A percentile compares a stretch with the other conserved stretches of the same genome.
Evolutionary conservation across 2,888 invertebrate species (phyloP).

Genomic region (Torymus tubicola): DNA sequence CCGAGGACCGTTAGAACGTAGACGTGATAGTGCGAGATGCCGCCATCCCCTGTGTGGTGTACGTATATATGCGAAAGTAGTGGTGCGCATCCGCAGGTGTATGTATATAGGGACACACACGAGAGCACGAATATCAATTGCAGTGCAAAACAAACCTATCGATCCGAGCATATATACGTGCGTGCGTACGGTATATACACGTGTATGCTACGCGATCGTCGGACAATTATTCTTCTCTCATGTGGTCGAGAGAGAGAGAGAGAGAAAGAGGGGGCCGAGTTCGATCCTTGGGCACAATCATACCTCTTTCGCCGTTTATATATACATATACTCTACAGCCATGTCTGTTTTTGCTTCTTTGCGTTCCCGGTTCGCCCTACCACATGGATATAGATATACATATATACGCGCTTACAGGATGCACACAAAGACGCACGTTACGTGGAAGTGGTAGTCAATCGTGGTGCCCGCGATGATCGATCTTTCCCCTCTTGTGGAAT

Average conservation of each 20-base stretch:
- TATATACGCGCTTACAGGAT: not conserved
- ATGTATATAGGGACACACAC: conserved; percentile 25
- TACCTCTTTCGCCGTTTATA: conserved; percentile 21
- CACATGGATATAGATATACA: not conserved
- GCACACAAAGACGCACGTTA: conserved; percentile 28
- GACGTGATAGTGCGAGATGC: too few relatives aligned
- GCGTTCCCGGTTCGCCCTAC: not conserved
- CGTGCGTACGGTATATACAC: not conserved
- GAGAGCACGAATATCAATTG: conserved; percentile 30
- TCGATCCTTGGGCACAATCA: conserved; percentile 32
- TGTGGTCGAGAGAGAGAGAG: not conserved
- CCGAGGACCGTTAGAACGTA: conserved; percentile 22
- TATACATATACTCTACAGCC: not conserved
- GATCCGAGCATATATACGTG: not conserved
- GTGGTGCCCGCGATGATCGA: conserved; percentile 20
- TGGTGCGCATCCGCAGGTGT: conserved; percentile 3
- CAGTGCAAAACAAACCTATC: conserved; percentile 12
- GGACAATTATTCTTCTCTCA: conserved; percentile 23
- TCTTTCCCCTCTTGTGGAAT: conserved; percentile 17
- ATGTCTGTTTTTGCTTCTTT: conserved; percentile 9
- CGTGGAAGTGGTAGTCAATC: conserved; percentile 47
- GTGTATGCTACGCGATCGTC: not conserved
- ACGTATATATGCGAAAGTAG: too few relatives aligned
- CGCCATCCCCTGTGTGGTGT: too few relatives aligned
- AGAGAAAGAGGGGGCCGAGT: too few relatives aligned